Conservation (phyloP, 2,113 vertebrate genomes). For the Amphiprion ocellaris region DNA sequence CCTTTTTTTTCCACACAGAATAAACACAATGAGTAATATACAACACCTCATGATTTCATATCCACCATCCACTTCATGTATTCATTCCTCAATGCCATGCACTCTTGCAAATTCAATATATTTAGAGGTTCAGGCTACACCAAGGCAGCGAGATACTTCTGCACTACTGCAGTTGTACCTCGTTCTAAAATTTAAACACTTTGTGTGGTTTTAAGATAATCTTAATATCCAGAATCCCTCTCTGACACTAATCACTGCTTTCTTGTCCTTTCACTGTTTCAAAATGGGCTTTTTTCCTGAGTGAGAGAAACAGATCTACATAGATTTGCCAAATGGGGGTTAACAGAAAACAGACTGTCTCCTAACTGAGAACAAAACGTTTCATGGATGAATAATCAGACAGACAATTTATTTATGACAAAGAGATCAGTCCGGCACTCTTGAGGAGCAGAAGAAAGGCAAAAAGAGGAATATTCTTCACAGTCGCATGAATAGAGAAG, state of each 20-base stretch:
- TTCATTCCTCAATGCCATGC: no score
- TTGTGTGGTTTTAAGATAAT: not conserved
- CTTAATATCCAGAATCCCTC: not conserved
- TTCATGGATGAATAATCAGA: slow-evolving; percentile 47
- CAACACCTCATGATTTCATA: no score
- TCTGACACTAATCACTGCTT: not conserved
- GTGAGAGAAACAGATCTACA: not conserved
- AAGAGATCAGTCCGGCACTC: slow-evolving; percentile 26
- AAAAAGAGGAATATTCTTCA: slow-evolving; percentile 51
- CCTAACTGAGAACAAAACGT: slow-evolving; percentile 34
- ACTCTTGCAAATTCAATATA: not conserved
- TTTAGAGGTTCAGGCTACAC: not conserved
- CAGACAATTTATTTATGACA: slow-evolving; percentile 28
- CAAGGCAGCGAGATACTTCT: not conserved
- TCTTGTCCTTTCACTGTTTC: slow-evolving; percentile 8
- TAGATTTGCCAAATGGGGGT: slow-evolving; percentile 7
- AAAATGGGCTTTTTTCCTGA: not conserved
- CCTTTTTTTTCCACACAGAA: no score
- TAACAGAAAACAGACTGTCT: slow-evolving; percentile 15
- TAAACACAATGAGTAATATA: no score
- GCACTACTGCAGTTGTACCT: not conserved
- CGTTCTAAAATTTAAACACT: slow-evolving; percentile 10
- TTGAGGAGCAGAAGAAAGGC: slow-evolving; percentile 19
- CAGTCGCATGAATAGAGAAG: slow-evolving; percentile 40
- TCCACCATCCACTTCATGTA: no score